Conservation (phyloP, 1,140 invertebrate genomes). For the Drosophila punjabiensis region DNA sequence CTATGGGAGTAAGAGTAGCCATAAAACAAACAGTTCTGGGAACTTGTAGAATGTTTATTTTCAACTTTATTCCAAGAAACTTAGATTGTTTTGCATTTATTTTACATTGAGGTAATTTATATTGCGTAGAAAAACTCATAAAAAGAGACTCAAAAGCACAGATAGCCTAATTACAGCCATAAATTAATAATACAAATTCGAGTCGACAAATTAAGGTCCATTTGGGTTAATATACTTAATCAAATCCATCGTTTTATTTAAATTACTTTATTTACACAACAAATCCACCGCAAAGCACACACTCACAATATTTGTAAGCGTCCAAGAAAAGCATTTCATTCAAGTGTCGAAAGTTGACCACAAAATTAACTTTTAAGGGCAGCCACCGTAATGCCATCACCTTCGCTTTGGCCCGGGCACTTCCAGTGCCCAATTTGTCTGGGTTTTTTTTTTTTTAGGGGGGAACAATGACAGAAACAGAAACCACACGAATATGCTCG, state of each 20-base stretch:
- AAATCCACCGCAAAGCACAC: constrained; percentile 24
- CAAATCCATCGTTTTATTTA: neutral
- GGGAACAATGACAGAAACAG: constrained; percentile 24
- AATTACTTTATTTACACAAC: constrained; percentile 59
- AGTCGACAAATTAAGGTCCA: neutral
- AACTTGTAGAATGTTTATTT: neutral
- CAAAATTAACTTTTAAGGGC: constrained; percentile 63
- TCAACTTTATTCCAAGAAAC: neutral
- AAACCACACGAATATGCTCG: constrained; percentile 51
- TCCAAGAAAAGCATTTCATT: constrained; percentile 35
- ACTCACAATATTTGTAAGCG: constrained; percentile 35
- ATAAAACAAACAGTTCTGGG: neutral
- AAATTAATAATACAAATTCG: neutral
- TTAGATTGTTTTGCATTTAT: neutral
- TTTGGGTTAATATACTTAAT: constrained; percentile 6
- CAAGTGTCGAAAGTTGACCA: constrained; percentile 56
- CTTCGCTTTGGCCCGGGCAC: constrained; percentile 49
- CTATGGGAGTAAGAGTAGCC: neutral
- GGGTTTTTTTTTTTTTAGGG: constrained; percentile 22
- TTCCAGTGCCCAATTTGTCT: constrained; percentile 63
- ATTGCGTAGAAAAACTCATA: neutral
- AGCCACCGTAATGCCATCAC: constrained; percentile 55
- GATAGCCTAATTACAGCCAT: neutral
- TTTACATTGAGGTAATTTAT: neutral
- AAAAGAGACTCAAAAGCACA: neutral